phyloP scores from a whole-genome alignment of 1,140 invertebrate species.

The Euwallacea similis region DNA sequence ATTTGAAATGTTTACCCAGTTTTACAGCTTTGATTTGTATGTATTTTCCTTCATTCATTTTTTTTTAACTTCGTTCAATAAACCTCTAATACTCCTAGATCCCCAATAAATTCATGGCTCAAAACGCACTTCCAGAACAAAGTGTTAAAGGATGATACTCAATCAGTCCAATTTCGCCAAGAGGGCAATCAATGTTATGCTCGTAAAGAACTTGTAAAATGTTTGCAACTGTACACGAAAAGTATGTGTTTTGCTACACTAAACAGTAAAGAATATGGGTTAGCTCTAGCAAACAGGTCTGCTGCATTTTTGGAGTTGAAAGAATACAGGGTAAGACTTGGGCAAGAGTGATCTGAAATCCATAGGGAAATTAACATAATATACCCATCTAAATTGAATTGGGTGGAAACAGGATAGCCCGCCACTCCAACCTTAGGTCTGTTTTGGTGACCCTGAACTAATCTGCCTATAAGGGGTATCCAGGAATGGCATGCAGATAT shows the following conservation, averaged over 20 bases:
- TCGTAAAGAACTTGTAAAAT: constrained; percentile 42
- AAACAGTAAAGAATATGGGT: constrained; percentile 41
- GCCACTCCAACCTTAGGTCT: too few species aligned
- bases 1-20: constrained; percentile 43
- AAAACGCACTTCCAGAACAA: constrained; percentile 44
- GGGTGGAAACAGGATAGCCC: too few species aligned
- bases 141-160: constrained; percentile 39
- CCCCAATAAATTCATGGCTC: constrained; percentile 44
- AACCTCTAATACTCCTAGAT: constrained; percentile 40
- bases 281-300: constrained; percentile 48
- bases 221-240: constrained; percentile 46
- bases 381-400: too few species aligned
- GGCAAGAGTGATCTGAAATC: too few species aligned
- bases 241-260: constrained; percentile 47
- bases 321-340: constrained; percentile 42
- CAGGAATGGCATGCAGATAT: too few species aligned
- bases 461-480: too few species aligned
- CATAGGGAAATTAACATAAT: too few species aligned
- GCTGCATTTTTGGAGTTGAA: constrained; percentile 46
- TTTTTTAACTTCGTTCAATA: neutral
- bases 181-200: constrained; percentile 47
- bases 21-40: constrained; percentile 45
- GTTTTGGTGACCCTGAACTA: too few species aligned
- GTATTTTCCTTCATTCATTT: constrained; percentile 2
- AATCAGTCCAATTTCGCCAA: constrained; percentile 40